These are phyloP conservation scores for Poecilia latipinna DNA, from an alignment of 2,113 vertebrate genomes.

Conservation along the genomic window DNA sequence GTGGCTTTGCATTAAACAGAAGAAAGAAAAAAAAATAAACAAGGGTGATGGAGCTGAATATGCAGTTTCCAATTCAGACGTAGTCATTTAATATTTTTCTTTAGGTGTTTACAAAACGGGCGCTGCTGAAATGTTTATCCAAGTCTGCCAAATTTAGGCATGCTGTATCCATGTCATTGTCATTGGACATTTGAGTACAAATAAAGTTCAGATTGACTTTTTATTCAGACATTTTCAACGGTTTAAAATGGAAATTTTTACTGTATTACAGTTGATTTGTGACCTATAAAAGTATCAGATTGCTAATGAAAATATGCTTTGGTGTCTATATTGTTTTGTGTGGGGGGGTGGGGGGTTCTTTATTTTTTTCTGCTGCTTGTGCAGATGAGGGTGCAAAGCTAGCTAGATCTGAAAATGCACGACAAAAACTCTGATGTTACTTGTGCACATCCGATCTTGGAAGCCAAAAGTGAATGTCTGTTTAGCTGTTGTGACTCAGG, in stretches of 20 bases:
- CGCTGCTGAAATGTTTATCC: too few relatives aligned
- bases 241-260: too few relatives aligned
- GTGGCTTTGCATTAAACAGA: neutral
- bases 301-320: neutral
- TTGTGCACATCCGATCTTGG: too few relatives aligned
- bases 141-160: neutral
- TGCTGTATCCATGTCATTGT: neutral
- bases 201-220: too few relatives aligned
- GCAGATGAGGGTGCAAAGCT: too few relatives aligned
- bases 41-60: neutral
- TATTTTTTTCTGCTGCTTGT: too few relatives aligned
- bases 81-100: neutral
- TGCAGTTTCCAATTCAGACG: constrained; percentile 8
- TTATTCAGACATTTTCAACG: too few relatives aligned
- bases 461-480: neutral
- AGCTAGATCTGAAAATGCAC: too few relatives aligned
- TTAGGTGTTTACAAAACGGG: neutral
- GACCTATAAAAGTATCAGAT: neutral
- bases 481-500: neutral
- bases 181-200: too few relatives aligned
- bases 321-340: too few relatives aligned
- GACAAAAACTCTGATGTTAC: too few relatives aligned
- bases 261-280: neutral
- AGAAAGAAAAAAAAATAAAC: neutral
- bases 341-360: too few relatives aligned